Percentiles rank a stretch among this genome's conserved stretches.
Evolutionary conservation across 2,888 invertebrate genomes (phyloP).

Genomic region (Tribolium freemani): DNA sequence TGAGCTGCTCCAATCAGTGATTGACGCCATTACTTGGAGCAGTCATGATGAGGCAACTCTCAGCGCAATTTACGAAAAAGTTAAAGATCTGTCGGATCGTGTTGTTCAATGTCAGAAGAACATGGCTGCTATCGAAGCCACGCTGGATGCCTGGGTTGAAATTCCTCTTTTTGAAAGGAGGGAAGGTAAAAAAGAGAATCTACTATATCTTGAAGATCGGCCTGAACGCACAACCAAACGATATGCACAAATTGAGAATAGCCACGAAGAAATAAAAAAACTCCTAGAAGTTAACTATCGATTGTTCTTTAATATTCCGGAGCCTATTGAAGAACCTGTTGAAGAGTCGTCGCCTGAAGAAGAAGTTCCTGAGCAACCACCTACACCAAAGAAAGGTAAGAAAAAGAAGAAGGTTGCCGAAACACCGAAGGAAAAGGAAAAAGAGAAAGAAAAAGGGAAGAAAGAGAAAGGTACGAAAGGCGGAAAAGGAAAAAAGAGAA

Average conservation of each 20-base stretch:
- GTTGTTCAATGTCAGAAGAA: slow-evolving; percentile 81
- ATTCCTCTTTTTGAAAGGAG: slow-evolving; percentile 83
- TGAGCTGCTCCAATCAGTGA: slow-evolving; percentile 76
- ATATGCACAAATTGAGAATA: slow-evolving; percentile 68
- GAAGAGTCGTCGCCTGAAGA: slow-evolving; percentile 62
- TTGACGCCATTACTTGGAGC: slow-evolving; percentile 83
- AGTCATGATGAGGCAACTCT: slow-evolving; percentile 76
- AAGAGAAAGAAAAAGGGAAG: slow-evolving; percentile 43
- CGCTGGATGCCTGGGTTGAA: slow-evolving; percentile 80
- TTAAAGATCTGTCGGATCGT: slow-evolving; percentile 76
- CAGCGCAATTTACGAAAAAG: slow-evolving; percentile 71
- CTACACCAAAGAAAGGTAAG: slow-evolving; percentile 37
- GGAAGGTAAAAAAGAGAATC: slow-evolving; percentile 73
- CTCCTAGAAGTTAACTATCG: slow-evolving; percentile 77
- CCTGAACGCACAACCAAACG: slow-evolving; percentile 71
- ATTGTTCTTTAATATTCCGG: slow-evolving; percentile 76
- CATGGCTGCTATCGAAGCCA: slow-evolving; percentile 71
- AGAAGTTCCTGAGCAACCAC: background rate
- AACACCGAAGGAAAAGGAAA: slow-evolving; percentile 27
- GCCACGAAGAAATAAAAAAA: slow-evolving; percentile 72
- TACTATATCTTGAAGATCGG: slow-evolving; percentile 73
- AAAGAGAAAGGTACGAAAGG: slow-evolving; percentile 55
- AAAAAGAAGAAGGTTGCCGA: slow-evolving; percentile 41
- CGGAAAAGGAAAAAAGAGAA: slow-evolving; percentile 65
- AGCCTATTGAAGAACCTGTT: slow-evolving; percentile 47